Evolutionary conservation across 2,797 vertebrate species (phyloP).

Genomic region (Carcharodon carcharias): DNA sequence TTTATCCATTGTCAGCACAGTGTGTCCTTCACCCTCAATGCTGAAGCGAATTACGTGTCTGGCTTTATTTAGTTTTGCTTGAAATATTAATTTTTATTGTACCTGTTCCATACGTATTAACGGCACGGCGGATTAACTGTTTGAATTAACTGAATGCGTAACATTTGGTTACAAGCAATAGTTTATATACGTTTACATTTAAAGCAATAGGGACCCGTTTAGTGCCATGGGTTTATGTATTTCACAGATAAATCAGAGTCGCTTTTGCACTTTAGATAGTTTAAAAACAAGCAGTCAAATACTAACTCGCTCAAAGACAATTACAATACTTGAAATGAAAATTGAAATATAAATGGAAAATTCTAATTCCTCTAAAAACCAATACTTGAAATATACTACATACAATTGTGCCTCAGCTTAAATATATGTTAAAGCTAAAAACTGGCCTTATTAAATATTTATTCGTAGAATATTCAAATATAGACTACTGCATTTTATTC

Average conservation of each 20-base stretch:
- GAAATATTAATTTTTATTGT: background rate
- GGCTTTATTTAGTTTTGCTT: constrained; percentile 26
- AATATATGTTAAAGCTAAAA: background rate
- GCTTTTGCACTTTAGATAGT: background rate
- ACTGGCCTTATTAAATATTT: background rate
- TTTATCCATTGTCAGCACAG: background rate
- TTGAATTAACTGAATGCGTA: background rate
- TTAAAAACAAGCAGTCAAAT: background rate
- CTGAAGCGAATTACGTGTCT: background rate
- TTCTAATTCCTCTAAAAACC: constrained; percentile 43
- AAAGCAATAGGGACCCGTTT: background rate
- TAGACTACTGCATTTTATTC: background rate
- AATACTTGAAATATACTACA: background rate
- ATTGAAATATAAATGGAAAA: constrained; percentile 46
- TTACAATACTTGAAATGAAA: background rate
- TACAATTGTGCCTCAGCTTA: background rate
- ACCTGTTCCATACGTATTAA: background rate
- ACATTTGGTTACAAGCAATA: background rate
- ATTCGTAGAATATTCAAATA: background rate
- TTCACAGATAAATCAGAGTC: background rate
- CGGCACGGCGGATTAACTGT: too few relatives aligned
- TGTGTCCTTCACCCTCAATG: background rate
- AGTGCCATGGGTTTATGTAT: background rate
- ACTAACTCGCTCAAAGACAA: background rate
- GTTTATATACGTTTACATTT: background rate